Evolutionary conservation across 2,113 vertebrate species (phyloP).

Genomic region (Callaeas wilsoni): DNA sequence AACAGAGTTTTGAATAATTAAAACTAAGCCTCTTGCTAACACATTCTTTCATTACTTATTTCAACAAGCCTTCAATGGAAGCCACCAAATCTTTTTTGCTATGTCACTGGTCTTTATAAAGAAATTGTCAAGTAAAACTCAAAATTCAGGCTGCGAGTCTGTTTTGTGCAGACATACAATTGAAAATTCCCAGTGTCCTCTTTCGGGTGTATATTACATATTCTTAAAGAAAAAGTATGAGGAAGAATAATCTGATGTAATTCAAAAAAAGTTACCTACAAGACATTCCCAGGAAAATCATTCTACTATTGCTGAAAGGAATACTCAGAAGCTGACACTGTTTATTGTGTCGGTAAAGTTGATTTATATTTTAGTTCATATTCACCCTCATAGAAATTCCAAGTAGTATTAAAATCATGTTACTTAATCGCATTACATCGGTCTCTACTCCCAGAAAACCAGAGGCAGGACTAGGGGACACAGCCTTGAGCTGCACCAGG

Average conservation of each 20-base stretch:
- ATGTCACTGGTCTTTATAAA: background rate
- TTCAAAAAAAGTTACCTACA: background rate
- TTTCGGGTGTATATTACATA: background rate
- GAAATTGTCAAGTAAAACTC: background rate
- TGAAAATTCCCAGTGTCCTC: background rate
- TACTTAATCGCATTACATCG: background rate
- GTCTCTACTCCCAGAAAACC: background rate
- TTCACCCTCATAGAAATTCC: background rate
- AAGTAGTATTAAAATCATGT: background rate
- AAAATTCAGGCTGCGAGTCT: background rate
- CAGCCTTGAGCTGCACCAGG: background rate
- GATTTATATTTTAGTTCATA: background rate
- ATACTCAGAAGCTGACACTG: background rate
- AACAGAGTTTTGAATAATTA: background rate
- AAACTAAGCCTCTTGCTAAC: background rate
- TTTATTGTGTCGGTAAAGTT: background rate
- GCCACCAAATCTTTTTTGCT: background rate
- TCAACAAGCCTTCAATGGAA: background rate
- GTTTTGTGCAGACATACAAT: background rate
- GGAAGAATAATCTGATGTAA: background rate
- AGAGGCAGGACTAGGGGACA: accelerated
- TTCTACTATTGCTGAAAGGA: background rate
- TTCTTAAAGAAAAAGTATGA: background rate
- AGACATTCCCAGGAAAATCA: background rate
- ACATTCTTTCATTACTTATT: background rate